phyloP scores from a whole-genome alignment of 2,113 vertebrate genomes.

The Seriola aureovittata region DNA sequence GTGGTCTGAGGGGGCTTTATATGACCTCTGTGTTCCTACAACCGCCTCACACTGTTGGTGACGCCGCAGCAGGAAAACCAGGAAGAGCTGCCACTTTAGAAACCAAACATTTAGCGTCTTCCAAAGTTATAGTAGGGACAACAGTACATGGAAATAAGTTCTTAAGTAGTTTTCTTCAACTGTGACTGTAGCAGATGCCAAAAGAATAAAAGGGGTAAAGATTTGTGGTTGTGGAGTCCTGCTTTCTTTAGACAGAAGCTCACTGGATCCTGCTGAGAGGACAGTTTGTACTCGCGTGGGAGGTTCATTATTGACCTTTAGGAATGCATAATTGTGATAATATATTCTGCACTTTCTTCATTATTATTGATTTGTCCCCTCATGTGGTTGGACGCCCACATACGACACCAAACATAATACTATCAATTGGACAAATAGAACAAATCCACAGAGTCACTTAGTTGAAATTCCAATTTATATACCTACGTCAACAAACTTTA shows the following conservation, averaged over 20 bases:
- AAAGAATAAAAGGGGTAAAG: too few species aligned
- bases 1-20: constrained; percentile 47
- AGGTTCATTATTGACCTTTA: background rate
- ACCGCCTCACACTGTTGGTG: constrained; percentile 42
- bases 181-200: background rate
- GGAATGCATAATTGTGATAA: background rate
- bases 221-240: too few species aligned
- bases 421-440: too few species aligned
- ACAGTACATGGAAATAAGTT: background rate
- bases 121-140: background rate
- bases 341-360: background rate
- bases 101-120: constrained; percentile 12
- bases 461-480: too few species aligned
- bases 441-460: too few species aligned
- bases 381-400: too few species aligned
- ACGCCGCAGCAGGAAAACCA: constrained; percentile 8
- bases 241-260: too few species aligned
- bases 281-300: too few species aligned
- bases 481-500: too few species aligned
- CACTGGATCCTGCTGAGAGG: too few species aligned
- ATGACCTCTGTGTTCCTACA: constrained; percentile 45
- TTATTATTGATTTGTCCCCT: too few species aligned
- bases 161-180: background rate
- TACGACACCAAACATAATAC: too few species aligned
- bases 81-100: constrained; percentile 17